Evolutionary conservation across 2,113 vertebrate genomes (phyloP).

Genomic region (Cebus imitator): DNA sequence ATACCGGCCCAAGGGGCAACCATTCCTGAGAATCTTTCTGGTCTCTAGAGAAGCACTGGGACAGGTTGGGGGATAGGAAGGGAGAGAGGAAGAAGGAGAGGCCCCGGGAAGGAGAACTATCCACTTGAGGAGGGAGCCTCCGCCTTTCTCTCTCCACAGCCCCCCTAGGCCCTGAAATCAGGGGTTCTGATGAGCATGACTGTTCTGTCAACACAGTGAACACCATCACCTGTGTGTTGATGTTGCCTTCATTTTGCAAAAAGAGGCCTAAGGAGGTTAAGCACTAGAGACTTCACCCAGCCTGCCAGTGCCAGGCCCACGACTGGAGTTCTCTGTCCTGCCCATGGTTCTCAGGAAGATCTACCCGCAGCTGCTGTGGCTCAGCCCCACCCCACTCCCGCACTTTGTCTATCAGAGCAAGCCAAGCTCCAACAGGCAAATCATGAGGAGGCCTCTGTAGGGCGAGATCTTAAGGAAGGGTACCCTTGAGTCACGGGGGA

Average conservation of each 20-base stretch:
- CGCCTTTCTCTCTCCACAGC: neutral
- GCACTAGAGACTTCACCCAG: neutral
- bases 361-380: neutral
- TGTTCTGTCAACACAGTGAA: neutral
- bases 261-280: neutral
- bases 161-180: neutral
- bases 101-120: neutral
- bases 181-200: neutral
- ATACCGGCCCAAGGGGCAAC: neutral
- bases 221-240: neutral
- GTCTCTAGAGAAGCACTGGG: neutral
- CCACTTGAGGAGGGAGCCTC: neutral
- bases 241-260: slow-evolving; percentile 15
- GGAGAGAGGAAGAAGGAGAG: neutral
- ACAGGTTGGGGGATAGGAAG: neutral
- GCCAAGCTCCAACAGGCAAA: neutral
- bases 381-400: neutral
- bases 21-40: neutral
- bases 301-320: neutral
- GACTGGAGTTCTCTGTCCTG: neutral
- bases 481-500: neutral
- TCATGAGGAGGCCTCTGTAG: neutral
- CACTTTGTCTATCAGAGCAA: neutral
- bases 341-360: neutral
- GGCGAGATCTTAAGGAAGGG: neutral